phyloP scores from a whole-genome alignment of 2,797 vertebrate species.

The Eulemur mongoz region DNA sequence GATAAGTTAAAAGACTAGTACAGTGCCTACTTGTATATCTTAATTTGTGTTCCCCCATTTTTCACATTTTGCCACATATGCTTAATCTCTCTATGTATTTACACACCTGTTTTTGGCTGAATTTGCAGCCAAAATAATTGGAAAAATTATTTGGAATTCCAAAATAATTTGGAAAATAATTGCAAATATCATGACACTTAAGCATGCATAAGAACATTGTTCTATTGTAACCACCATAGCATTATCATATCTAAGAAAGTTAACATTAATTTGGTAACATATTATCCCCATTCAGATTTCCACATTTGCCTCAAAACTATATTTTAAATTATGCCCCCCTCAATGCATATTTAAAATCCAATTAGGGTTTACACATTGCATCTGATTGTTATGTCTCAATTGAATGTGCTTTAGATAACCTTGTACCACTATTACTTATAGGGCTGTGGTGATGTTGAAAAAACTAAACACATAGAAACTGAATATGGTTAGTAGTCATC shows the following conservation, averaged over 20 bases:
- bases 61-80: conserved; percentile 28
- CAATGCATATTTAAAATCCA: neutral
- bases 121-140: neutral
- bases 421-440: neutral
- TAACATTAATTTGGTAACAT: neutral
- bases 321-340: neutral
- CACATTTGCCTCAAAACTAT: conserved; percentile 15
- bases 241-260: neutral
- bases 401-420: conserved; percentile 28
- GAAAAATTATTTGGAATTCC: too few relatives aligned
- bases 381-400: neutral
- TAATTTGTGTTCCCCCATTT: neutral
- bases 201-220: neutral
- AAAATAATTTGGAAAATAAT: conserved; percentile 15
- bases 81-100: neutral
- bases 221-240: neutral
- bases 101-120: neutral
- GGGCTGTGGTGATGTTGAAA: neutral
- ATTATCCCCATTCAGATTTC: neutral
- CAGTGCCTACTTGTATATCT: neutral
- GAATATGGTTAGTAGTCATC: neutral
- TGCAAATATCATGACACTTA: neutral
- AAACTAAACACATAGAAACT: neutral
- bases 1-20: conserved; percentile 23
- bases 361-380: neutral